phyloP scores from a whole-genome alignment of 1,140 invertebrate species.

The Ceratina australensis region DNA sequence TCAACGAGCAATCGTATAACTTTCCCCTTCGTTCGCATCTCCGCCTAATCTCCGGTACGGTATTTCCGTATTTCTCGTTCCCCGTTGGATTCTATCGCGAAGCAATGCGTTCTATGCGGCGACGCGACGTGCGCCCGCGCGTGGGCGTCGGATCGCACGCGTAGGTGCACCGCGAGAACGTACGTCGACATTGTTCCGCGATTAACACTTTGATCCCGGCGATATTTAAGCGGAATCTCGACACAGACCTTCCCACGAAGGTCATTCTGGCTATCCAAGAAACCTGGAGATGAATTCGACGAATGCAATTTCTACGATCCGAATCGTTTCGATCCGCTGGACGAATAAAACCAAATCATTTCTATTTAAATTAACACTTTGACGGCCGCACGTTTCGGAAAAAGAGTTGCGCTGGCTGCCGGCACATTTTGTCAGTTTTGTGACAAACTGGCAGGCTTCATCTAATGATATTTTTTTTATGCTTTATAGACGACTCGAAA shows the following conservation, averaged over 20 bases:
- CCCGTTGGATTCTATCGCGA: not conserved
- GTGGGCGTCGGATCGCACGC: conserved; percentile 28
- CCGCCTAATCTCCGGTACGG: not conserved
- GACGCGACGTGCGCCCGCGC: conserved; percentile 7
- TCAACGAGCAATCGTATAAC: not conserved
- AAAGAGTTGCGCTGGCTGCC: too few species aligned
- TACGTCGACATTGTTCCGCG: conserved; percentile 50
- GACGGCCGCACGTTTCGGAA: too few species aligned
- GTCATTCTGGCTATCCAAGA: not conserved
- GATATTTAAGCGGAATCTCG: conserved; percentile 33
- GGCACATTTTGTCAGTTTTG: too few species aligned
- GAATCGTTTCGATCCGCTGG: too few species aligned
- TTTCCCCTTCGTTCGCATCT: not conserved
- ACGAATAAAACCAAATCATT: too few species aligned
- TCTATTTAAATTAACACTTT: too few species aligned
- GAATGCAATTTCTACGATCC: not conserved
- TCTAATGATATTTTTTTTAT: too few species aligned
- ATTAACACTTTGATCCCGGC: conserved; percentile 60
- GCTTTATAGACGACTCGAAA: too few species aligned
- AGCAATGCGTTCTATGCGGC: not conserved
- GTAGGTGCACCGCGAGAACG: conserved; percentile 50
- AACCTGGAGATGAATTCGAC: not conserved
- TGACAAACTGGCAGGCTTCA: too few species aligned
- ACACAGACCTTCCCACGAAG: not conserved
- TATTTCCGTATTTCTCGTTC: conserved; percentile 26